Evolutionary conservation across 1,140 invertebrate genomes (phyloP).

Genomic region (Tribolium madens): DNA sequence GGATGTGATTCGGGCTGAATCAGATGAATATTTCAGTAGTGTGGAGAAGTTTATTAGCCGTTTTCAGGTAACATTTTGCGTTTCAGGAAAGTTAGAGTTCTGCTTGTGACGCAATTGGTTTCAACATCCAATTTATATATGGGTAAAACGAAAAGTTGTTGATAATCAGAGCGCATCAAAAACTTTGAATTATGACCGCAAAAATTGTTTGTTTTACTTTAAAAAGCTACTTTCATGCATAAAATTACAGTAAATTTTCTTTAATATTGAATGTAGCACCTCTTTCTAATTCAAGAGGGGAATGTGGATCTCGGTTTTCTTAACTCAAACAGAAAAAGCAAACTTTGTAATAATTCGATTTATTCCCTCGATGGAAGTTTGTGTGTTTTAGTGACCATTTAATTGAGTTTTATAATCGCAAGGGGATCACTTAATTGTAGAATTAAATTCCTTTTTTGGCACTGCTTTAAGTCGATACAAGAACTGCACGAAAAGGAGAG

Average conservation of each 20-base stretch:
- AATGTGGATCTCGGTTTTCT: constrained; percentile 1
- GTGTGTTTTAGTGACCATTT: constrained; percentile 24
- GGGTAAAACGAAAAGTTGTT: too few species aligned
- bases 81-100: background rate
- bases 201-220: constrained; percentile 1
- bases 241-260: background rate
- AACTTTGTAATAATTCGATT: constrained; percentile 19
- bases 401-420: constrained; percentile 5
- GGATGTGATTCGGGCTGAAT: background rate
- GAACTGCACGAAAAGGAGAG: background rate
- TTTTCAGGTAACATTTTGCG: background rate
- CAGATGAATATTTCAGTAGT: background rate
- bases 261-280: background rate
- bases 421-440: constrained; percentile 1
- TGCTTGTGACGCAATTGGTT: too few species aligned
- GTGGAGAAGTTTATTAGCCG: background rate
- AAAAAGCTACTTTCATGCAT: background rate
- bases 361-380: constrained; percentile 3
- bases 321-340: constrained; percentile 10
- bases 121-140: too few species aligned
- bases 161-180: too few species aligned
- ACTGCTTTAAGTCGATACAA: background rate
- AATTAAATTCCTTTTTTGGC: constrained; percentile 16
- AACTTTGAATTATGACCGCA: too few species aligned
- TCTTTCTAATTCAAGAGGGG: background rate